phyloP scores from a whole-genome alignment of 2,797 vertebrate genomes.

The Gambelia wislizenii region DNA sequence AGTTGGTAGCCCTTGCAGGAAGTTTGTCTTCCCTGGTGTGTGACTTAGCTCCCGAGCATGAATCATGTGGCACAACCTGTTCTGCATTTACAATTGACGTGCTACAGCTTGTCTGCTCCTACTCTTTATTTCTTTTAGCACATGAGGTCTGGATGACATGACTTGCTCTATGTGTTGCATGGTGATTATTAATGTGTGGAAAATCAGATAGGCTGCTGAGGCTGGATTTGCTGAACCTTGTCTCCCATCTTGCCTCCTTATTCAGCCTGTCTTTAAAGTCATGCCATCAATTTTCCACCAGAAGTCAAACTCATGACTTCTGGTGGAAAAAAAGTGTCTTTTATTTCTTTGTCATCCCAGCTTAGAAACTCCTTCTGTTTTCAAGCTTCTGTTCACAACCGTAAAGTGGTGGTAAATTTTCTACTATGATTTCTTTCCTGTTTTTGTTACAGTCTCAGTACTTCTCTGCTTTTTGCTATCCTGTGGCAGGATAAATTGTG shows the following conservation, averaged over 20 bases:
- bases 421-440: background rate
- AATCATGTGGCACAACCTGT: background rate
- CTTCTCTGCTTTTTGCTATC: background rate
- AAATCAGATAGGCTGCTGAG: background rate
- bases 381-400: background rate
- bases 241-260: too few species aligned
- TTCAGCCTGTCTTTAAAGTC: background rate
- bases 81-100: background rate
- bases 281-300: background rate
- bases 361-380: background rate
- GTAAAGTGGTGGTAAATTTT: background rate
- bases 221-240: background rate
- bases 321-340: background rate
- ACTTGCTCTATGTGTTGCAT: background rate
- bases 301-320: background rate
- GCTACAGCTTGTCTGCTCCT: background rate
- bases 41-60: background rate
- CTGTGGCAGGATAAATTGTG: background rate
- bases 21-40: background rate
- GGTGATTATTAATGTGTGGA: background rate
- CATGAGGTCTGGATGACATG: background rate
- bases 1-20: too few species aligned
- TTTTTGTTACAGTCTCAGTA: background rate
- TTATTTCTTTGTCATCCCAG: background rate
- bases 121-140: background rate